Conservation (phyloP, 2,797 vertebrate species). For the Malacoraja senta region DNA sequence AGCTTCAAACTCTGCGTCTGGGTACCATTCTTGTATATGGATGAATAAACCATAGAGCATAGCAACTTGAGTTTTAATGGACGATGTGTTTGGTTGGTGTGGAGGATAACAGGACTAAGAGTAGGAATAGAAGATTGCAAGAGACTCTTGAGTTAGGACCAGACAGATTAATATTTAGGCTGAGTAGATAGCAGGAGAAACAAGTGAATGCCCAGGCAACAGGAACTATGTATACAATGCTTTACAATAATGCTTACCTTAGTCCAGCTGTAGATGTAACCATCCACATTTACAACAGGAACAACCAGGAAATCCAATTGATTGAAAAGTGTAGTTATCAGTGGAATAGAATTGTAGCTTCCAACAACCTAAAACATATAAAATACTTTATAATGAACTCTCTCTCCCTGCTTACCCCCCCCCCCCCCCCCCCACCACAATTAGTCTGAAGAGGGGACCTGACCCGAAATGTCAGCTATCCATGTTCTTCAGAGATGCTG, state of each 20-base stretch:
- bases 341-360: conserved; percentile 66
- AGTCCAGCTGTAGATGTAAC: conserved; percentile 75
- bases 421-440: too few relatives aligned
- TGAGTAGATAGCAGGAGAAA: neutral
- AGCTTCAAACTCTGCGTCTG: too few relatives aligned
- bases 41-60: too few relatives aligned
- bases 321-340: conserved; percentile 74
- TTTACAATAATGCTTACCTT: conserved; percentile 53
- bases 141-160: neutral
- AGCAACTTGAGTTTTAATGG: too few relatives aligned
- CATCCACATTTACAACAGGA: conserved; percentile 83
- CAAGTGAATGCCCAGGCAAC: neutral
- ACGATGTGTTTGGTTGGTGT: too few relatives aligned
- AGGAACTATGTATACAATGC: neutral
- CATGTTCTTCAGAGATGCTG: too few relatives aligned
- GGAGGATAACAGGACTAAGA: too few relatives aligned
- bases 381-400: too few relatives aligned
- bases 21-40: too few relatives aligned
- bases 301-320: conserved; percentile 78
- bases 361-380: conserved; percentile 65
- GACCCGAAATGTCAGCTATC: too few relatives aligned
- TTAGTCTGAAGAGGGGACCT: too few relatives aligned
- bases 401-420: too few relatives aligned
- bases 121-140: neutral
- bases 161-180: neutral